Evolutionary conservation across 2,113 vertebrate genomes (phyloP), one percentile per base, ranked within the genome.

Genomic region (Verasper variegatus): DNA sequence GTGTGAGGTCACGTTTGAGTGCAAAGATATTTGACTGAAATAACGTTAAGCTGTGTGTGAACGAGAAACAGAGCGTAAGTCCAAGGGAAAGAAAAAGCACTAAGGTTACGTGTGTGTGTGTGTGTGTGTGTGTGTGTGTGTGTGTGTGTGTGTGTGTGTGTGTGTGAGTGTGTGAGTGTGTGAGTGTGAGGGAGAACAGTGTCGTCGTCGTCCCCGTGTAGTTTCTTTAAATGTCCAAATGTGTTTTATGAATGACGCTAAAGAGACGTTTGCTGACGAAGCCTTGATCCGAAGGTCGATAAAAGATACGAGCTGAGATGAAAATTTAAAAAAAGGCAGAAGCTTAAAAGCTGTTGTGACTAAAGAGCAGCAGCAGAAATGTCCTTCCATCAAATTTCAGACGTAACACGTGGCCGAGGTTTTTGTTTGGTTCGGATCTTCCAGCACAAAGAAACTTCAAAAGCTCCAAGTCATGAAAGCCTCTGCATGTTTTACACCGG

Each of bases 231-330:
- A 67, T 83, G 84, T 85, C 86, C n/a, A 74, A 71, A 74, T 49
- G 68, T 84, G 56, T 84, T 63, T 31, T 62, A 74, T 65, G 77
- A 80, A 66, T 65, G 74, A 87, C 68, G 72, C 64, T 78, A 61
- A 69, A 84, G 71, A 85, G 51, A 58, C 21, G 71, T 69, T 80
- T 81, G 80, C 68, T 81, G 86, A n/a, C n/a, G n/a, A n/a, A n/a
- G n/a, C n/a, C n/a, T n/a, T n/a, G n/a, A 86, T 71, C 49, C 60
- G 59, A 84, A 84, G 85, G 85, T 87, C 1, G 72, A 88, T 79
- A 26, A 26, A 67, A 77, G 54, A 56, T 15, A 21, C 3, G 12
- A 11, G 54, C 24, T 37, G 71, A 71, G 57, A 61, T 79, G 23
- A 73, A 71, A 51, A 78, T 78, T 2, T 21, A 40, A 47, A 63